A percentile compares a stretch with the other conserved stretches of the same genome.
These are phyloP conservation scores for Heloderma charlesbogerti DNA, from an alignment of 2,113 vertebrate genomes.

Conservation along the genomic window DNA sequence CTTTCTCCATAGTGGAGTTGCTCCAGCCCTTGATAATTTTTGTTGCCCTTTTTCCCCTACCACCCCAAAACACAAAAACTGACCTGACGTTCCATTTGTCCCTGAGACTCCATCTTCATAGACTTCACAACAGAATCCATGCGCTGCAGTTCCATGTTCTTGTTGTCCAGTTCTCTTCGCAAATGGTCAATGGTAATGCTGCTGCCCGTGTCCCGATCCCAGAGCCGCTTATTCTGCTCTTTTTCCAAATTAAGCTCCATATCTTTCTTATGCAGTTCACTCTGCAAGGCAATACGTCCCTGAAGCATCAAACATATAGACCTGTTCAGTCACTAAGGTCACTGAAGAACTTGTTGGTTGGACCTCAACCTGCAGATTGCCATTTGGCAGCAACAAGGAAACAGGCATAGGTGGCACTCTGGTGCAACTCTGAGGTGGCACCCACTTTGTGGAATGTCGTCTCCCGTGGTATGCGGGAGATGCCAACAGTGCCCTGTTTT, in stretches of 20 bases:
- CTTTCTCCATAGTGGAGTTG: too few species aligned
- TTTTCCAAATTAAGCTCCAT: constrained; percentile 73
- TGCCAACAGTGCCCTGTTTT: too few species aligned
- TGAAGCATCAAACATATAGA: background rate
- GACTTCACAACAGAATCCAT: constrained; percentile 67
- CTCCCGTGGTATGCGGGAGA: too few species aligned
- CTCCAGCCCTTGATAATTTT: too few species aligned
- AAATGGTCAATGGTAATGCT: constrained; percentile 69
- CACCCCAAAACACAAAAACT: background rate
- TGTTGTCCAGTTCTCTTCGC: constrained; percentile 68
- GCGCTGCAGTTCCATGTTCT: constrained; percentile 69
- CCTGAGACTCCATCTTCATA: constrained; percentile 64
- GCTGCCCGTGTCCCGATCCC: constrained; percentile 64
- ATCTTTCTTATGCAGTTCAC: constrained; percentile 68
- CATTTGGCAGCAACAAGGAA: too few species aligned
- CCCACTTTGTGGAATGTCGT: too few species aligned
- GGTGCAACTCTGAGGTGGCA: too few species aligned
- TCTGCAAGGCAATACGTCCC: constrained; percentile 47
- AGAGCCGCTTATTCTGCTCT: constrained; percentile 71
- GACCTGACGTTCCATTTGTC: constrained; percentile 74
- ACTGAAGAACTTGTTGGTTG: too few species aligned
- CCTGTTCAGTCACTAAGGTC: too few species aligned
- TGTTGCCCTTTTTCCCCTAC: too few species aligned
- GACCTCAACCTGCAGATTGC: too few species aligned
- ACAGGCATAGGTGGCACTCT: too few species aligned